phyloP scores from a whole-genome alignment of 37 sponge, comb jelly and placozoan species.

The Haliclona indistincta region DNA sequence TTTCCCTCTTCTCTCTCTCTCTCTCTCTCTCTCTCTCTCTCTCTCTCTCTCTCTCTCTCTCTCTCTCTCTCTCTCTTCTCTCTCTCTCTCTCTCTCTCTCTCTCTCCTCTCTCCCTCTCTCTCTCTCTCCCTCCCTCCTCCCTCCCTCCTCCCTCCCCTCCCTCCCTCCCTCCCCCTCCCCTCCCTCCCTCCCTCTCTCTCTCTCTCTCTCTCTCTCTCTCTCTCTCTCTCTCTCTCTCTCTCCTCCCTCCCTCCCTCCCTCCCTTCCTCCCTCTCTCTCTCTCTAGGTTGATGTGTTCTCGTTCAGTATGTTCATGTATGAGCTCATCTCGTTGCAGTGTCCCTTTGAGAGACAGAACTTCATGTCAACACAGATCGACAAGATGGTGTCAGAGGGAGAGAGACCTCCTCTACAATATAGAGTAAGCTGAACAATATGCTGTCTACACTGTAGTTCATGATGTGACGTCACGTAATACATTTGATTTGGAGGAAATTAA shows the following conservation, averaged over 20 bases:
- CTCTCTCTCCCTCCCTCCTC: background rate
- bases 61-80: background rate
- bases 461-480: too few relatives aligned
- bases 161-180: background rate
- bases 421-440: constrained; percentile 28
- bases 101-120: background rate
- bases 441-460: background rate
- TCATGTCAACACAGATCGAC: constrained; percentile 81
- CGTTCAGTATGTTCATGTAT: constrained; percentile 89
- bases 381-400: constrained; percentile 75
- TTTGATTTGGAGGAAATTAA: too few relatives aligned
- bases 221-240: too few relatives aligned
- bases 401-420: constrained; percentile 65
- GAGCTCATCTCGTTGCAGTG: constrained; percentile 71
- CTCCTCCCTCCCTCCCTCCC: too few relatives aligned
- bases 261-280: too few relatives aligned
- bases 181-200: background rate
- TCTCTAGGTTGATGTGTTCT: constrained; percentile 84
- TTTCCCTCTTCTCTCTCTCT: background rate
- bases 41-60: background rate
- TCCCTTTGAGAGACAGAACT: constrained; percentile 79
- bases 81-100: too few relatives aligned
- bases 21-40: background rate
- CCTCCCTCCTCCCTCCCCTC: background rate
- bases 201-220: constrained; percentile 6